Evolutionary conservation across 2,113 vertebrate species (phyloP), one percentile per base, ranked within the genome.

Genomic region (Gobio gobio): DNA sequence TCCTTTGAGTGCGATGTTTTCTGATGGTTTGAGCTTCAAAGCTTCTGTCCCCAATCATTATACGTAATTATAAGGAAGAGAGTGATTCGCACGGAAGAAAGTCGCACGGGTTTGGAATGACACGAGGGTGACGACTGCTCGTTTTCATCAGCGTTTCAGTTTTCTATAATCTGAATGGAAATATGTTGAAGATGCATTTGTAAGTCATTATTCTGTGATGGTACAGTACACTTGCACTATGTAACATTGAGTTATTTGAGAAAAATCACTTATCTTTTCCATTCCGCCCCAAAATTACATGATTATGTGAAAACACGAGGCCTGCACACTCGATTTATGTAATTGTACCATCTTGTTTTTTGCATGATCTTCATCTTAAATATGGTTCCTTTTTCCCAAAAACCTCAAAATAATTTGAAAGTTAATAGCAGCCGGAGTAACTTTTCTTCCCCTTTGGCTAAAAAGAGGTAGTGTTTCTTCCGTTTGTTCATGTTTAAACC

Each of bases 91-190:
- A 29, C 14, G 14, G 2, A 66, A 29, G 14, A 18, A 29, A 5
- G 68, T 72, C 70, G 10, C 9, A 40, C 40, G 3, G 70, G 40
- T 45, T 29, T 29, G 29, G 29, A 29, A 29, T 29, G 29, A 29
- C 29, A 2, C 29, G 36, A 33, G 14, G 14, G 63, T 7, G 26
- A 16, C 14, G 26, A 66, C 26, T 64, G 29, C 33, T 18, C 10
- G 3, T 68, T 58, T 72, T 72, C 40, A 45, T 72, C 68, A 22
- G 18, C 10, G 10, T 12, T 24, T 26, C 4, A 26, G 59, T 5
- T 73, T 68, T 73, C 20, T 45, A 73, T 73, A n/a, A 45, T 73
- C 36, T 43, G 68, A 72, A 72, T 72, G 68, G 36, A 22, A 72
- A 72, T 72, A 72, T 72, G 40, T n/a, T 72, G 7, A 72, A 68